Base-by-base conservation (phyloP, 2,888 invertebrate genomes). In the Dromius quadrimaculatus region DNA sequence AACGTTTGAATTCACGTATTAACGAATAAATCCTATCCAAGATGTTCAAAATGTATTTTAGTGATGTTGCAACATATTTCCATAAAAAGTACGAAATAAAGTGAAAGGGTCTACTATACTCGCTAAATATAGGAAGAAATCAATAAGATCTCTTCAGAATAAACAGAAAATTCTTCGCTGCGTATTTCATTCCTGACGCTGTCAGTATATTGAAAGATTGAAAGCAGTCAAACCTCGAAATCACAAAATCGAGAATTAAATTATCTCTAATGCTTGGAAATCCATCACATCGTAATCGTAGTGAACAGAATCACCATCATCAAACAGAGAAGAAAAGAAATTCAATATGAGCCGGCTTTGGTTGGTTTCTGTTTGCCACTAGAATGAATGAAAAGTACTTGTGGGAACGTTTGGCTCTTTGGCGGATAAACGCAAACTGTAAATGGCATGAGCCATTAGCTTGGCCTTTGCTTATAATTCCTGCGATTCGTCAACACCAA, bases 401-500 rank as follows among this genome's bases (percentile, higher is more conserved):
- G 32, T 45, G 15, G 17, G 32, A 34, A 34, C 19, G 59, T 9
- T 43, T 9, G 38, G 5, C 28, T 17, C 13, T 28, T 8, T 6
- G 32, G n/a, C 23, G 34, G 64, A 62, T 45, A 63, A 47, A 11
- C 64, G 50, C 54, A 22, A 66, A 66, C 54, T 54, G 68, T 59
- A 68, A 68, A 57, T 68, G 68, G 68, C 68, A 59, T 11, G 43
- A 38, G 11, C 59, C 59, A 68, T 68, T 68, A 68, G 45, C 59
- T 32, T 59, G 43, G 68, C 59, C 68, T 57, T 66, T 57, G 57
- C 68, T 59, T 68, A 68, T 68, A 68, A 68, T 68, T 68, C 68
- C 43, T 17, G 32, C 68, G 23, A 59, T 68, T 68, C 68, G 68
- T 68, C 68, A 68, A 68, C 68, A 68, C 57, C 68, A 59, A 59